Base-by-base conservation (phyloP, 2,113 vertebrate genomes). In the Neogobius melanostomus region DNA sequence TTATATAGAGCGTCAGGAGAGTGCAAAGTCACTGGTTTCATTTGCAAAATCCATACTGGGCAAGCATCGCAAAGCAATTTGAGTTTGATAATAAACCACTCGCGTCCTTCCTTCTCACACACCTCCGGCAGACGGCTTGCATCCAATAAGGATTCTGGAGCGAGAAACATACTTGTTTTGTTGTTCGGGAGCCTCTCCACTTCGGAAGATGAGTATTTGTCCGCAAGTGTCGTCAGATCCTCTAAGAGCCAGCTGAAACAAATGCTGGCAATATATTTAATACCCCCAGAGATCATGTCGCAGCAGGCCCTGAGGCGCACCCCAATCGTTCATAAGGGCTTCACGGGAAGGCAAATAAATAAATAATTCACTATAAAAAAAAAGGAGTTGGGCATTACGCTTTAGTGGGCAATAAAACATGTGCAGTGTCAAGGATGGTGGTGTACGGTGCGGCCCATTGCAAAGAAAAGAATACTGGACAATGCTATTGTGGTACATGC, bases 231-330 rank as follows among this genome's bases (percentile, higher is more conserved):
- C 69, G 60, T 86, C 82, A 65, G 16, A 83, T 87, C 82, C 83
- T 85, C 84, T 91, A 79, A 88, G 77, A 81, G 77, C 78, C 66
- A 62, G 81, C 53, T 56, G 86, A 90, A 91, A 92, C 85, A 90
- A 93, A 93, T 90, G 80, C 75, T n/a, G 14, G 85, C 90, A 91
- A 92, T 91, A 91, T 87, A 88, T 91, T 87, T 92, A 88, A 91
- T 85, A 83, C 77, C 81, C 80, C 82, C 52, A 1, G 73, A 86
- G 81, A 89, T 90, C 78, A 82, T 82, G 76, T 88, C 75, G 48
- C 83, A 69, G 79, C 71, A 82, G 74, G 83, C 84, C 72, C 7
- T 11, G 16, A 78, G 77, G 85, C 74, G n/a, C 53, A 11, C 53
- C 49, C 79, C 78, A 80, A 87, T 90, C 76, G 45, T 85, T 91